Base-by-base conservation (phyloP, 2,888 invertebrate genomes). In the Netelia inedita region DNA sequence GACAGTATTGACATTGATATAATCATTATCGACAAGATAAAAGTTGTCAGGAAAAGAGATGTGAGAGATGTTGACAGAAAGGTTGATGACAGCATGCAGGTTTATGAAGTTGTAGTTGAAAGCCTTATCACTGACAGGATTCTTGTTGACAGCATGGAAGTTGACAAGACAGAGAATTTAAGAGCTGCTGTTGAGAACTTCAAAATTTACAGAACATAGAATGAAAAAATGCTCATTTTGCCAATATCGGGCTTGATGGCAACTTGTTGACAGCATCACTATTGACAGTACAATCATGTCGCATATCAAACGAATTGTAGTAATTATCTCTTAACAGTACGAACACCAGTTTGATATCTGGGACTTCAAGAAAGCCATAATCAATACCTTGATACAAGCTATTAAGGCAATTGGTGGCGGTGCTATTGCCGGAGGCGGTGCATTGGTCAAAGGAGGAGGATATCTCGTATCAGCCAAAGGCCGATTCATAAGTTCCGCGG, bases 331-430 rank as follows among this genome's bases (percentile, higher is more conserved):
- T 68, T 16, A 11, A 63, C 80, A 90, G 90, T 91, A 92, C 78
- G 89, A 88, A 46, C 85, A 87, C 35, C 92, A 91, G 85, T 96
- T 96, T 88, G 96, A 96, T 93, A 95, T 96, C 87, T 97, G 96
- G 96, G 96, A 96, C 21, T 94, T 98, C 90, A 98, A 98, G 94
- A 97, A 97, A 91, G 97, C 97, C 0, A 96, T 98, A 83, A 94
- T 98, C 16, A 96, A 96, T 93, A 97, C 98, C 2, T 95, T 98
- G 10, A 95, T 98, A 91, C 97, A 98, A 95, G 98, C 98, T 0
- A 96, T 97, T 0, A 98, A 98, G 92, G 98, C 98, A 14, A 97
- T 98, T 86, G 97, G 97, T 9, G 98, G 98, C 10, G 97, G 98
- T 68, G 97, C 97, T 10, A 96, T 98, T 2, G 98, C 98, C 35